phyloP scores from a whole-genome alignment of 2,888 invertebrate genomes.

The Acrobasis suavella region DNA sequence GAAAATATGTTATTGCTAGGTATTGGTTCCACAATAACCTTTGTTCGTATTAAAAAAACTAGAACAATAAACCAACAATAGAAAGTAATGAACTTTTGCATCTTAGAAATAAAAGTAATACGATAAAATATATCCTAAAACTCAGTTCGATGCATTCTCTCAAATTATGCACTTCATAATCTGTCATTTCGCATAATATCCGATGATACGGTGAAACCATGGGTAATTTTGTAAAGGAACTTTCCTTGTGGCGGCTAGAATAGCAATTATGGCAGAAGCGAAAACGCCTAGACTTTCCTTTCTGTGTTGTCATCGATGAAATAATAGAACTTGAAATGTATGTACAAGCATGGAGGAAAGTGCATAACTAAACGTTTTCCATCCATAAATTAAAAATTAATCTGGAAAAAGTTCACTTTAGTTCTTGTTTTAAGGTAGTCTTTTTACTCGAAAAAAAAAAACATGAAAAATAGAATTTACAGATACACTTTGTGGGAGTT shows the following conservation, averaged over 20 bases:
- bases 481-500: no score
- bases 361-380: not conserved
- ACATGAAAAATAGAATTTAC: no score
- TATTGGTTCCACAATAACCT: no score
- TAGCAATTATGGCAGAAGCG: constrained; percentile 30
- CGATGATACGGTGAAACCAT: constrained; percentile 34
- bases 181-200: constrained; percentile 35
- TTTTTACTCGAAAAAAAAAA: no score
- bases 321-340: constrained; percentile 17
- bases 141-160: not conserved
- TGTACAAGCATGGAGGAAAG: not conserved
- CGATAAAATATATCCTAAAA: not conserved
- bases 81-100: no score
- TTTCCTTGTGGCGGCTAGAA: constrained; percentile 33
- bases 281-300: constrained; percentile 33
- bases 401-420: no score
- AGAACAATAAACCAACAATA: no score
- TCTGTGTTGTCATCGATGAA: constrained; percentile 21
- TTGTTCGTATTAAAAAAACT: no score
- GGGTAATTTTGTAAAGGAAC: constrained; percentile 33
- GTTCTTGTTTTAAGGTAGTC: no score
- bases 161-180: constrained; percentile 15
- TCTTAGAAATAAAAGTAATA: not conserved
- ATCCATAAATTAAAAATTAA: no score
- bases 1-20: no score